Evolutionary conservation across 1,140 invertebrate species (phyloP), one percentile per base, ranked within the genome.

Genomic region (Drosophila novamexicana): DNA sequence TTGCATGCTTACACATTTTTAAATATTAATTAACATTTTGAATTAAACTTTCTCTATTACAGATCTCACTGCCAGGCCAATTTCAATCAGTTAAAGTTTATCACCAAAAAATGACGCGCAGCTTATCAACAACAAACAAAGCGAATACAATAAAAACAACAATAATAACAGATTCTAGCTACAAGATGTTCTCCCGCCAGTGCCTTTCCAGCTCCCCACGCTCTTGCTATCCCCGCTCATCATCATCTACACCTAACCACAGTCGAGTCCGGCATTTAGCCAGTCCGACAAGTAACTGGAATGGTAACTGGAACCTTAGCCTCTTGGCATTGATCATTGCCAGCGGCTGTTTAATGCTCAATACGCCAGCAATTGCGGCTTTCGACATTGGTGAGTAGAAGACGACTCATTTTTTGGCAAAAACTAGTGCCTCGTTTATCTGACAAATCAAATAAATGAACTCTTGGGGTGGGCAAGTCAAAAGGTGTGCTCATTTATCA

Each of bases 331-430:
- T 89, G 67, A 72, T 91, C 54, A 76, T 91, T 58, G 75, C 81
- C 86, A 81, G 70, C 72, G 69, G 67, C 65, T 73, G 64, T 57
- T 53, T 90, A 75, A 75, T 90, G 81, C 78, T 91, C 73, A 89
- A 81, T 63, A 58, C 76, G 47, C 72, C 88, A 58, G 62, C 72
- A 14, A 72, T 78, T 67, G 66, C 75, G 40, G 83, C 81, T 59
- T 91, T 91, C 77, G 90, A 91, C 70, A 89, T 91, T 79, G 90
- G 90, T 91, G 66, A 91, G 90, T 89, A 7, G 7, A 57, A 40
- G 54, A 29, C 50, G 22, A 56, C 8, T 42, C 36, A 12, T 18
- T 65, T 34, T 53, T 42, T 6, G 22, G 2, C 16, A 45, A 16
- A n/a, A 22, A 9, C 52, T 37, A 63, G 42, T 61, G 53, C 4